Base-by-base conservation (phyloP, 2,797 vertebrate genomes). In the Eulemur coronatus region DNA sequence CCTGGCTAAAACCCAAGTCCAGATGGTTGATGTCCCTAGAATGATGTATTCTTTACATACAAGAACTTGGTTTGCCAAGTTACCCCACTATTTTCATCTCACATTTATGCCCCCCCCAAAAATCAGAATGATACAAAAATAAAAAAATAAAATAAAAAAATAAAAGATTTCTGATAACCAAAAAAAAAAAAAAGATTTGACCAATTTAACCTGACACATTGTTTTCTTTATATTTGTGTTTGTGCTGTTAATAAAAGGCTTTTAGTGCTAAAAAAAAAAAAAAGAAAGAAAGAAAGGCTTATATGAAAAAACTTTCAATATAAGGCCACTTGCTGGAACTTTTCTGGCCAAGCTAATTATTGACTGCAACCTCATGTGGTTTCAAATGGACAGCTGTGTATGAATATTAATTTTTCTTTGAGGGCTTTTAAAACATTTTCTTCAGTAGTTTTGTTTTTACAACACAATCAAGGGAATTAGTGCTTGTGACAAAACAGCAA, bases 351-450 rank as follows among this genome's bases (percentile, higher is more conserved):
- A 84, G 89, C 38, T 96, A 96, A 97, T 96, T 18, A 97, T 80
- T 84, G 88, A 95, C 95, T 97, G 95, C 50, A 69, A 72, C 81
- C 95, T 96, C 67, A 55, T 93, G 72, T 96, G 91, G 55, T 97
- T 97, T 98, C 97, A 92, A 69, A 97, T 93, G 96, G 98, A 92
- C 98, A 98, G 98, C 96, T 98, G 98, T 91, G 79, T 94, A 97
- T 98, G 98, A 98, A 98, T 98, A 97, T 98, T 98, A 98, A 98
- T 98, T 98, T 98, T 97, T 97, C 96, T 98, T 97, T 70, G 89
- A 97, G 96, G 96, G 89, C 63, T 98, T 98, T 98, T 92, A 90
- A 84, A 48, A 94, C 86, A 76, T 97, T 97, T 96, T 97, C 50
- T 84, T 96, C 50, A 82, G 46, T 90, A 96, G 87, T 97, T 98